Base-by-base conservation (phyloP, 2,888 invertebrate species). In the Macroteleia sp. region DNA sequence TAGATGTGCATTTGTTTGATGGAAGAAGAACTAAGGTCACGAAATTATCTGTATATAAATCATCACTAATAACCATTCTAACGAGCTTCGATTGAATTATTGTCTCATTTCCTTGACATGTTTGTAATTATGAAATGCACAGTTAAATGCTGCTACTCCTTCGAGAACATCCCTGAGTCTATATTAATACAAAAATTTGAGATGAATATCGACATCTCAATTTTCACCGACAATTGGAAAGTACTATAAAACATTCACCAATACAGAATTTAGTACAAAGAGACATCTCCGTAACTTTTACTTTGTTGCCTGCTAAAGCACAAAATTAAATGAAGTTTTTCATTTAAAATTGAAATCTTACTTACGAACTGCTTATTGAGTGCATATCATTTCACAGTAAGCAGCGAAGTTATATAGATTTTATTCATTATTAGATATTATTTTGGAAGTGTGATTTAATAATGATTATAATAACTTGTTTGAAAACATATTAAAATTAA, bases 151-250 rank as follows among this genome's bases (percentile, higher is more conserved):
- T n/a, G n/a, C n/a, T n/a, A n/a, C n/a, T n/a, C n/a, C n/a, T n/a
- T n/a, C n/a, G n/a, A n/a, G n/a, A n/a, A n/a, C n/a, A n/a, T n/a
- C n/a, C n/a, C n/a, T 46, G 50, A 54, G 48, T n/a, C n/a, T 66
- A 42, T 61, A 75, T 75, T 75, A 71, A 79, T 75, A 54, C 54
- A 70, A 70, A 64, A 16, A n/a, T n/a, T n/a, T 59, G 57, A 69
- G 39, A 46, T 76, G 64, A 59, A 76, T 76, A 76, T 79, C 57
- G 54, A 66, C 54, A 48, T 74, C 54, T 56, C 69, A 48, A 77
- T 77, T 77, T 67, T 61, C 59, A 59, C 30, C 39, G 36, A 17
- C 32, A 44, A 62, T 59, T 70, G 36, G 57, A 71, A 77, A 77
- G 70, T 64, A 36, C 32, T 46, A 59, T 61, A 57, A 77, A 77